Percentiles rank a stretch among this genome's conserved stretches.
phyloP scores from a whole-genome alignment of 2,113 vertebrate species.

The Harpagus bidentatus region DNA sequence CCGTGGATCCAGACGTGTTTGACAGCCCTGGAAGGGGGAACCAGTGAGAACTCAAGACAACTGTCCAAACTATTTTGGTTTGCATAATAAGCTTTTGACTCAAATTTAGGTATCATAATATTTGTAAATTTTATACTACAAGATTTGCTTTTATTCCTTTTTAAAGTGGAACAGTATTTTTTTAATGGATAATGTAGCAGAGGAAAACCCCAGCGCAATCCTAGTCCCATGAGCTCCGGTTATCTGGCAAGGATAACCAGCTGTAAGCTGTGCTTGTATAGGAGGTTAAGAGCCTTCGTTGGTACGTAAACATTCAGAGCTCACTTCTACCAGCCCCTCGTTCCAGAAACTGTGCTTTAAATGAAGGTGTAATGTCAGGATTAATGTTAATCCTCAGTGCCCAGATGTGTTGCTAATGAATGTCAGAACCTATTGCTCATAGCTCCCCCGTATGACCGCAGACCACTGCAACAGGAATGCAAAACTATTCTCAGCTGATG shows the following conservation, averaged over 20 bases:
- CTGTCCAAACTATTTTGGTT: background rate
- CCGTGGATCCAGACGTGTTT: accelerated
- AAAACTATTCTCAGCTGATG: background rate
- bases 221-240: accelerated
- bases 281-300: background rate
- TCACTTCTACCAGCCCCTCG: background rate
- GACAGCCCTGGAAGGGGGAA: background rate
- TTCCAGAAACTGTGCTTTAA: background rate
- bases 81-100: background rate
- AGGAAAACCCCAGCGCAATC: background rate
- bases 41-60: background rate
- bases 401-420: background rate
- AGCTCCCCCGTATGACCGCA: background rate
- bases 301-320: background rate
- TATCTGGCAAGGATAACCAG: background rate
- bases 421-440: background rate
- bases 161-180: background rate
- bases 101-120: background rate
- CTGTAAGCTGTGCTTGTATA: background rate
- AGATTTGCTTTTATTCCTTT: background rate
- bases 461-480: background rate
- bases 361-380: background rate
- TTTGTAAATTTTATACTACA: background rate
- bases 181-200: background rate
- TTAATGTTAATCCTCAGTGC: background rate